These are phyloP conservation scores for Xestia c-nigrum DNA, from an alignment of 2,888 invertebrate species.

Conservation along the genomic window DNA sequence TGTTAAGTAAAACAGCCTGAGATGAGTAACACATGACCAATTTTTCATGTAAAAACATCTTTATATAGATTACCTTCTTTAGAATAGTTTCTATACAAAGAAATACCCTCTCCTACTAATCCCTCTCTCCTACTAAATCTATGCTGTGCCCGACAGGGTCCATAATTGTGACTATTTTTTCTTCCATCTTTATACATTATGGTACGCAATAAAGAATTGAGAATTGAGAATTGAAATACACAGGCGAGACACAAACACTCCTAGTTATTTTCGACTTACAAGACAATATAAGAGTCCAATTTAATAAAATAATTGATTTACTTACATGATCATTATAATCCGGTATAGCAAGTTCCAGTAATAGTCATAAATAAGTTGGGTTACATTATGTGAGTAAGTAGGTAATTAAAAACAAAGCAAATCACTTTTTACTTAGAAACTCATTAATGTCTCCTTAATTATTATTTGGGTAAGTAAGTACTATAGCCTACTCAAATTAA, in stretches of 20 bases:
- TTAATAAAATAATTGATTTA: not conserved
- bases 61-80: not conserved
- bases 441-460: conserved; percentile 32
- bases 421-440: conserved; percentile 7
- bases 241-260: not conserved
- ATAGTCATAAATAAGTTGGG: not conserved
- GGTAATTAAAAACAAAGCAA: conserved; percentile 9
- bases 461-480: not conserved
- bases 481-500: not conserved
- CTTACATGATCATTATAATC: too few species aligned
- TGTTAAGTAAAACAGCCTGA: not conserved
- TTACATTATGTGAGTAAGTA: conserved; percentile 3
- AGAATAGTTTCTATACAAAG: not conserved
- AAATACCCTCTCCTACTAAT: too few species aligned
- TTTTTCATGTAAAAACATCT: not conserved
- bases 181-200: too few species aligned
- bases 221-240: too few species aligned
- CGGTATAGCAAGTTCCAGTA: not conserved
- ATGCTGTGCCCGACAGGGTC: too few species aligned
- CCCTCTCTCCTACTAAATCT: too few species aligned
- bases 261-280: not conserved
- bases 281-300: not conserved
- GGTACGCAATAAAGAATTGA: too few species aligned
- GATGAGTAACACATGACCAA: not conserved
- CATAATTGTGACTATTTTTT: too few species aligned